Base-by-base conservation (phyloP, 2,888 invertebrate genomes). In the Chrysomela aeneicollis region DNA sequence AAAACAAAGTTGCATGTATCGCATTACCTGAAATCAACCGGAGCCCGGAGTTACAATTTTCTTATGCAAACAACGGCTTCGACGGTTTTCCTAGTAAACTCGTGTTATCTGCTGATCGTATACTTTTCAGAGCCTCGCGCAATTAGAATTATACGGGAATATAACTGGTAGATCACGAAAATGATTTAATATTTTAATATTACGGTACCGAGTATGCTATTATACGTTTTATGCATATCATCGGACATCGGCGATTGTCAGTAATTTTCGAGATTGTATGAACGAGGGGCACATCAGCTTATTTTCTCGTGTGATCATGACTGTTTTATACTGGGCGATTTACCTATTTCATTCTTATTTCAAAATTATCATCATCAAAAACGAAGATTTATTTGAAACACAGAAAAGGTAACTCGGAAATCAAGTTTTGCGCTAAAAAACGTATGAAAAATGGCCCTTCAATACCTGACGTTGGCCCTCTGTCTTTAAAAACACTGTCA, bases 141-240 rank as follows among this genome's bases (percentile, higher is more conserved):
- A 55, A 55, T 55, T 55, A 55, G 54, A 22, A 55, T 54, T 55
- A 42, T 22, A 42, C 35, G 21, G 42, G 42, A 55, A 55, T 55
- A 55, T 55, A 42, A 55, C 37, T 64, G 49, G 63, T 54, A 59
- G 73, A 75, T 75, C 76, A 76, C 75, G 75, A 75, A 6, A 72
- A 69, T 70, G 66, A 63, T 73, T 74, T 68, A 74, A 73, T 76
- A 72, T 72, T 72, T 71, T 68, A 71, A 68, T 68, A 68, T 51
- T 42, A 15, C n/a, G 15, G 42, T 42, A 15, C 42, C 42, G 42
- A 15, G 42, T 42, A 42, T 15, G 42, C 15, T 42, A 42, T 42
- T 42, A 42, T 15, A 42, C 15, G 42, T 42, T 15, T n/a, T 35
- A 10, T 42, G 42, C 42, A 42, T 15, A 42, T 42, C 42, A 42